Conservation (phyloP, 2,113 vertebrate species). For the Patagioenas fasciata region DNA sequence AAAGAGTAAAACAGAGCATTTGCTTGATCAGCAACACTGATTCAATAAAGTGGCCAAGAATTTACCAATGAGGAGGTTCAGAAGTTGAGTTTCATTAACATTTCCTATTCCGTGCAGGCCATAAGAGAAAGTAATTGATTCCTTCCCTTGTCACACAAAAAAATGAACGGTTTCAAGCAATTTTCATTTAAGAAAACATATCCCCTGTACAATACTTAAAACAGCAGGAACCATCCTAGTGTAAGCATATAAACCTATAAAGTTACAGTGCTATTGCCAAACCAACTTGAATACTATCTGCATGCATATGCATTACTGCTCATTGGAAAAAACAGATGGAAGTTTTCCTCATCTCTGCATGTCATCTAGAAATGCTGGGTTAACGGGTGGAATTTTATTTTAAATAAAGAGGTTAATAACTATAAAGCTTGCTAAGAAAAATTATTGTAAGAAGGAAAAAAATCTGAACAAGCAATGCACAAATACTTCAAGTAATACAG, state of each 20-base stretch:
- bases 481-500: background rate
- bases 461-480: background rate
- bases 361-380: conserved; percentile 14
- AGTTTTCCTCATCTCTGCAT: conserved; percentile 18
- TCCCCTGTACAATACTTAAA: conserved; percentile 51
- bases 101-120: background rate
- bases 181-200: conserved; percentile 30
- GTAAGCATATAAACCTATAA: conserved; percentile 50
- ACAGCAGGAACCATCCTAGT: conserved; percentile 36
- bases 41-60: background rate
- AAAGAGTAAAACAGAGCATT: background rate
- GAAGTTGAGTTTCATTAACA: conserved; percentile 20
- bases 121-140: conserved; percentile 28
- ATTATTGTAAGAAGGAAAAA: background rate
- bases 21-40: background rate
- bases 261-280: conserved; percentile 43
- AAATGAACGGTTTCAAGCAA: conserved; percentile 14
- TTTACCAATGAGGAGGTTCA: conserved; percentile 18
- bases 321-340: background rate
- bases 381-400: conserved; percentile 43
- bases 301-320: conserved; percentile 15
- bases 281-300: background rate
- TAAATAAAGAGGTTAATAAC: conserved; percentile 31
- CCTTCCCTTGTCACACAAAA: background rate
- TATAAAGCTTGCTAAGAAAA: background rate